Conservation (phyloP, 1,140 invertebrate species). For the Leptinotarsa lineolata region DNA sequence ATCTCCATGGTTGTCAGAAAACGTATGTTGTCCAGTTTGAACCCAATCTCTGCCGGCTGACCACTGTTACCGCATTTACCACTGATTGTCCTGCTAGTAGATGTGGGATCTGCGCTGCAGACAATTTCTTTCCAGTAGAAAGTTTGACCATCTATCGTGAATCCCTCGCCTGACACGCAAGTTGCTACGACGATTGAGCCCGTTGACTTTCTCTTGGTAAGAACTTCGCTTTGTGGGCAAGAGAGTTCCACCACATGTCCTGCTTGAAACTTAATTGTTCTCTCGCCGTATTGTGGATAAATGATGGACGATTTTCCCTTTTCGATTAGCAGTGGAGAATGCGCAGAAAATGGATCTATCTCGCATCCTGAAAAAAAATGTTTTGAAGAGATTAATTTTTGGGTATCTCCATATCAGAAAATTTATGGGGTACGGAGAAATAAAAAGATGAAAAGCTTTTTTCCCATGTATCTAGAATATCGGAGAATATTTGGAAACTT, state of each 20-base stretch:
- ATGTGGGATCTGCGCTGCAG: constrained; percentile 10
- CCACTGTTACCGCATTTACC: constrained; percentile 52
- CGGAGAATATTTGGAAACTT: too few relatives aligned
- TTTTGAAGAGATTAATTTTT: too few relatives aligned
- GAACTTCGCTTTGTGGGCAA: constrained; percentile 38
- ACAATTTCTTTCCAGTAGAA: constrained; percentile 14
- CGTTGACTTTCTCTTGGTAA: constrained; percentile 52
- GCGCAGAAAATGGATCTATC: constrained; percentile 29
- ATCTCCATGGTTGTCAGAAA: constrained; percentile 45
- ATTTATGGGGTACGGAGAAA: too few relatives aligned
- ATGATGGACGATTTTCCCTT: constrained; percentile 28
- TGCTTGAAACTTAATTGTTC: constrained; percentile 19
- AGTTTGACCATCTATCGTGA: background rate
- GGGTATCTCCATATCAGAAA: too few relatives aligned
- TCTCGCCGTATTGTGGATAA: constrained; percentile 32
- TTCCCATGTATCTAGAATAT: too few relatives aligned
- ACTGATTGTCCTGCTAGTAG: constrained; percentile 26
- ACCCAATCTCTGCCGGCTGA: constrained; percentile 51
- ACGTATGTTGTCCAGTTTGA: constrained; percentile 31
- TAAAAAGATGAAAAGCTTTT: too few relatives aligned
- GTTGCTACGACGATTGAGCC: constrained; percentile 23
- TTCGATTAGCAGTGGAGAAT: constrained; percentile 31
- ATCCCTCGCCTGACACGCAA: constrained; percentile 11
- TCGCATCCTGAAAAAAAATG: constrained; percentile 28
- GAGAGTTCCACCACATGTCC: constrained; percentile 32